A percentile compares a stretch with the other conserved stretches of the same genome.
Conservation (phyloP, 2,113 vertebrate genomes). For the Agapornis roseicollis region DNA sequence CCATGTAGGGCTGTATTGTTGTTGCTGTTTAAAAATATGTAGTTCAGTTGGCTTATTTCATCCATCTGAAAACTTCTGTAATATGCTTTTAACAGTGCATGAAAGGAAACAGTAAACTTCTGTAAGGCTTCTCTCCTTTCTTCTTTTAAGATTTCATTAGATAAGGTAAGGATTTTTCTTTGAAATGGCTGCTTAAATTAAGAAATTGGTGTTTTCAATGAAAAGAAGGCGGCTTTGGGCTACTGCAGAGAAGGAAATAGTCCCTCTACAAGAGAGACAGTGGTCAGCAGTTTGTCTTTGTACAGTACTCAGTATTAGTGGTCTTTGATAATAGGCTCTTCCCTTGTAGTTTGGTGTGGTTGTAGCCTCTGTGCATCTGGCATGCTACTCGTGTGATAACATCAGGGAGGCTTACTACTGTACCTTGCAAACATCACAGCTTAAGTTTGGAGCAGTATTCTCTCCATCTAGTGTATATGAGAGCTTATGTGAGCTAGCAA, state of each 20-base stretch:
- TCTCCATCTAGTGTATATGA: neutral
- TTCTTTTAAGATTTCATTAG: neutral
- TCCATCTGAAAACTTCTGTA: neutral
- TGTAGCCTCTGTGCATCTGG: neutral
- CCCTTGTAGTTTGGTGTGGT: neutral
- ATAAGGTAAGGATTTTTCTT: neutral
- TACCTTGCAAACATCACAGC: neutral
- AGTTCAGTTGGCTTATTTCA: neutral
- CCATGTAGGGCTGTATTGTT: neutral
- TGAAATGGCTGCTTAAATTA: neutral
- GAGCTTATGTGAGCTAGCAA: neutral
- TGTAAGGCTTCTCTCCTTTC: neutral
- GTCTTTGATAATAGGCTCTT: neutral
- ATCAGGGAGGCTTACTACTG: neutral
- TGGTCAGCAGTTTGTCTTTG: neutral
- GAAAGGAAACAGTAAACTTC: neutral
- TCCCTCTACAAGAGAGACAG: neutral
- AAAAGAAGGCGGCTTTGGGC: neutral
- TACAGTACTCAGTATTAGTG: neutral
- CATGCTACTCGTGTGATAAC: neutral
- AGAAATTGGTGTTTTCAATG: neutral
- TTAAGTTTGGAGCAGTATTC: neutral
- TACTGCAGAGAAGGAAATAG: neutral
- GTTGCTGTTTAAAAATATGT: neutral
- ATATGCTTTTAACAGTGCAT: neutral